Evolutionary conservation across 2,888 invertebrate species (phyloP).

Genomic region (Zaprionus bogoriensis): DNA sequence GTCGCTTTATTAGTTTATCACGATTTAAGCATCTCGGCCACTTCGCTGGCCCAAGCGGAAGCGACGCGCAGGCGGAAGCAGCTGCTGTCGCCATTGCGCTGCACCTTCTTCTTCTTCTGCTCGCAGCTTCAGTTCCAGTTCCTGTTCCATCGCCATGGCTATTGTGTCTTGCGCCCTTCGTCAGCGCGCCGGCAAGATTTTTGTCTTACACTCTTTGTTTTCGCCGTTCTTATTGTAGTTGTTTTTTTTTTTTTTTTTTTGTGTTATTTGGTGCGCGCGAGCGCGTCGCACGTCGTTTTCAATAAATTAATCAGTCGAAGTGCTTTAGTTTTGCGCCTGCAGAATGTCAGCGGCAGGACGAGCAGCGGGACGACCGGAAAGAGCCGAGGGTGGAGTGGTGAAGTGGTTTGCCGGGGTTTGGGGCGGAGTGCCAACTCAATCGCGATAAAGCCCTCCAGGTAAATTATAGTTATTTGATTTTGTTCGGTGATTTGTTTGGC

Average conservation of each 20-base stretch:
- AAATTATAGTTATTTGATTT: constrained; percentile 78
- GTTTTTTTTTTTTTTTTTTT: constrained; percentile 15
- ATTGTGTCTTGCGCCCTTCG: constrained; percentile 45
- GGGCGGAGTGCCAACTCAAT: constrained; percentile 65
- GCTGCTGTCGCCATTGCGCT: constrained; percentile 20
- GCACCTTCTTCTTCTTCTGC: too few relatives aligned
- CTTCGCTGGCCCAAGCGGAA: constrained; percentile 20
- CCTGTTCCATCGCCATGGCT: constrained; percentile 3
- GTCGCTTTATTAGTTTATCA: constrained; percentile 77
- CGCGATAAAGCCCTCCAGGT: constrained; percentile 71
- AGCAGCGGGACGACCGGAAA: constrained; percentile 10
- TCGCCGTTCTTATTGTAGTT: constrained; percentile 30
- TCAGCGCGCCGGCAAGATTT: constrained; percentile 36
- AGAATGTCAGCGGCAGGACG: constrained; percentile 18
- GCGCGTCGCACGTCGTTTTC: constrained; percentile 61
- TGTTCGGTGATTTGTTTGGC: constrained; percentile 73
- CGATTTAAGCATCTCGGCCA: constrained; percentile 65
- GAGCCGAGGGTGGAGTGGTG: neutral
- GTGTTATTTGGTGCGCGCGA: constrained; percentile 16
- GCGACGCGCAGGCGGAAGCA: constrained; percentile 42
- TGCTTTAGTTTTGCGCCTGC: constrained; percentile 53
- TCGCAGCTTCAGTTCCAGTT: neutral
- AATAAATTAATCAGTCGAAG: constrained; percentile 76
- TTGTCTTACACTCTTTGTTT: constrained; percentile 53
- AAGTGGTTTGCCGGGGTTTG: too few relatives aligned